These are phyloP conservation scores for Lysandra bellargus DNA, from an alignment of 2,888 invertebrate species.

Conservation along the genomic window DNA sequence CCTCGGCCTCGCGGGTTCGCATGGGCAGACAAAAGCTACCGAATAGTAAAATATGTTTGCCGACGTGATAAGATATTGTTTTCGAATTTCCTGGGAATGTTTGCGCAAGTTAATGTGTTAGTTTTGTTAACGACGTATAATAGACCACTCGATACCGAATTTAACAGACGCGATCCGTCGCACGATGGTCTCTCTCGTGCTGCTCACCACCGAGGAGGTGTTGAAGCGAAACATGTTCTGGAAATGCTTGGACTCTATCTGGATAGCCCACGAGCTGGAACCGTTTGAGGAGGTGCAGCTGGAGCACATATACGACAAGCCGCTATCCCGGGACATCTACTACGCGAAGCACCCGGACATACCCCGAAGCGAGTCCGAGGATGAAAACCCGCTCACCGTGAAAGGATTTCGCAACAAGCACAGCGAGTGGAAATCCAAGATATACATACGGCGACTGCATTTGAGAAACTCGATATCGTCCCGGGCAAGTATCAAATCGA, in stretches of 20 bases:
- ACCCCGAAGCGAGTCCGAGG: constrained; percentile 72
- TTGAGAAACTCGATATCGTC: constrained; percentile 52
- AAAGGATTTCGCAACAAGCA: constrained; percentile 65
- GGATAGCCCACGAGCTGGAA: constrained; percentile 69
- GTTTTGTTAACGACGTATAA: constrained; percentile 20
- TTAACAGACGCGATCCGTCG: background rate
- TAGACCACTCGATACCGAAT: background rate
- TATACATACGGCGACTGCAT: constrained; percentile 55
- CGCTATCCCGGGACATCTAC: constrained; percentile 66
- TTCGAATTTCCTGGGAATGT: constrained; percentile 38
- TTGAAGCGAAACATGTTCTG: constrained; percentile 68
- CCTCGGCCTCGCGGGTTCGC: constrained; percentile 6
- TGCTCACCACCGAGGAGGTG: constrained; percentile 70
- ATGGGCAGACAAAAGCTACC: background rate
- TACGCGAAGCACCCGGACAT: constrained; percentile 69
- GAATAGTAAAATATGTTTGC: constrained; percentile 3
- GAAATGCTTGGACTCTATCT: constrained; percentile 64
- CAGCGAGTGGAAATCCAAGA: constrained; percentile 64
- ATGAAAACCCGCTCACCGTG: constrained; percentile 63
- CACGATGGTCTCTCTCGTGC: constrained; percentile 65
- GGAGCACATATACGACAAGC: constrained; percentile 62
- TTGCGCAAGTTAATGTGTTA: constrained; percentile 40
- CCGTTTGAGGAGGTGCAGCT: constrained; percentile 69
- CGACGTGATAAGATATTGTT: constrained; percentile 1
- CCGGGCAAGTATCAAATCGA: constrained; percentile 48